A percentile compares a stretch with the other conserved stretches of the same genome.
Evolutionary conservation across 2,113 vertebrate genomes (phyloP).

Genomic region (Melozone crissalis): DNA sequence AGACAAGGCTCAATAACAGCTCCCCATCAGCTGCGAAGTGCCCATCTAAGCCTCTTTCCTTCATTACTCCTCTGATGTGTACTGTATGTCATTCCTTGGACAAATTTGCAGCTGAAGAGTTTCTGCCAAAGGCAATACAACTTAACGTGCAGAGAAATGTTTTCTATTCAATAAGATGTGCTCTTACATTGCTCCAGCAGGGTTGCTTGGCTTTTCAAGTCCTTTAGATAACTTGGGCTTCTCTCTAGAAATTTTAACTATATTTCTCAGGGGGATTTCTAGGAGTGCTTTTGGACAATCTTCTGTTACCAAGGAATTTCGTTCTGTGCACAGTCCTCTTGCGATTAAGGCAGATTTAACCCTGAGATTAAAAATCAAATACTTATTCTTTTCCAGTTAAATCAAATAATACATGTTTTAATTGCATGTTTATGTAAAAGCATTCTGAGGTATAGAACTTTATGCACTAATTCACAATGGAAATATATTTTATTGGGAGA

Average conservation of each 20-base stretch:
- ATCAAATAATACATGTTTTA: neutral
- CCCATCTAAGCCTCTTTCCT: constrained; percentile 2
- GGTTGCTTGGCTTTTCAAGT: neutral
- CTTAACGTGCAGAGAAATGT: constrained; percentile 41
- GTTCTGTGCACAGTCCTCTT: neutral
- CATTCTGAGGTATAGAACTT: neutral
- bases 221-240: neutral
- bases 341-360: neutral
- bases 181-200: neutral
- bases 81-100: constrained; percentile 1
- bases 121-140: constrained; percentile 60
- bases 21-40: constrained; percentile 7
- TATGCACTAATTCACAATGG: neutral
- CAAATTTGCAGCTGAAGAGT: constrained; percentile 60
- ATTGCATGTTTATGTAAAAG: neutral
- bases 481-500: neutral
- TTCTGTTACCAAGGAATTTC: neutral
- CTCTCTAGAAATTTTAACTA: constrained; percentile 9
- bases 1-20: neutral
- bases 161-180: constrained; percentile 23
- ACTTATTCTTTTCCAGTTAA: neutral
- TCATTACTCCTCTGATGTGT: constrained; percentile 41
- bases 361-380: neutral
- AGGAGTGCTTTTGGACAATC: neutral
- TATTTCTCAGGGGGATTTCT: neutral